phyloP scores from a whole-genome alignment of 1,140 invertebrate species.

The Chionoecetes opilio region DNA sequence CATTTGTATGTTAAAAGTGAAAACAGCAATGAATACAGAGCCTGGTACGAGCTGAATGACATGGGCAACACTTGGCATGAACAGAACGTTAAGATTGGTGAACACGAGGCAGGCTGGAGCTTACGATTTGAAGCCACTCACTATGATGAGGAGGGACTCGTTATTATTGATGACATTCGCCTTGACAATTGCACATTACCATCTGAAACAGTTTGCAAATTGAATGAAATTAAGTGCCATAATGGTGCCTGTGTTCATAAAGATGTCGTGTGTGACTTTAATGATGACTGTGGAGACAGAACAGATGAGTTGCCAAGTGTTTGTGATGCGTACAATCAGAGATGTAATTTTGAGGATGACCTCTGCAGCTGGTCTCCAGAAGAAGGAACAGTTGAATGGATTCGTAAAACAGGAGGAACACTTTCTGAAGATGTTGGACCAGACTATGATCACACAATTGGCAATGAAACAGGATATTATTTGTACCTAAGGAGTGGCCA shows the following conservation, averaged over 20 bases:
- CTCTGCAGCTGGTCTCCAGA: conserved; percentile 68
- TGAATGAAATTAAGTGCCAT: conserved; percentile 35
- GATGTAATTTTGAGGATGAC: conserved; percentile 69
- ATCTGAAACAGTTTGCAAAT: conserved; percentile 48
- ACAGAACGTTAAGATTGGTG: conserved; percentile 56
- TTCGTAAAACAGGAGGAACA: conserved; percentile 59
- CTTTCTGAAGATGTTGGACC: conserved; percentile 73
- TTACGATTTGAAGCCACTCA: conserved; percentile 56
- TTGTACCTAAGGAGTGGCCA: conserved; percentile 63
- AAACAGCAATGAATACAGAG: conserved; percentile 10
- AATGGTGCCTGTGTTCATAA: conserved; percentile 61
- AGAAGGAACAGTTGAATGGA: conserved; percentile 36
- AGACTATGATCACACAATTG: conserved; percentile 72
- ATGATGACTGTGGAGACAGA: conserved; percentile 73
- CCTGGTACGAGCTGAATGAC: conserved; percentile 59
- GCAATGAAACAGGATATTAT: conserved; percentile 70
- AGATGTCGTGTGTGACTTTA: conserved; percentile 67
- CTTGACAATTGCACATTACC: conserved; percentile 69
- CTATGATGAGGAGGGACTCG: conserved; percentile 61
- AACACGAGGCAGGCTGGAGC: conserved; percentile 64
- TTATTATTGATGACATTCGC: conserved; percentile 71
- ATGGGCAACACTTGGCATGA: conserved; percentile 57
- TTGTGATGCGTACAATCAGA: conserved; percentile 61
- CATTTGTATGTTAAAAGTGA: conserved; percentile 16
- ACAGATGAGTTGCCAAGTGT: conserved; percentile 65